Evolutionary conservation across 1,140 invertebrate species (phyloP), one percentile per base, ranked within the genome.

Genomic region (Pseudomyrmex dendroicus): DNA sequence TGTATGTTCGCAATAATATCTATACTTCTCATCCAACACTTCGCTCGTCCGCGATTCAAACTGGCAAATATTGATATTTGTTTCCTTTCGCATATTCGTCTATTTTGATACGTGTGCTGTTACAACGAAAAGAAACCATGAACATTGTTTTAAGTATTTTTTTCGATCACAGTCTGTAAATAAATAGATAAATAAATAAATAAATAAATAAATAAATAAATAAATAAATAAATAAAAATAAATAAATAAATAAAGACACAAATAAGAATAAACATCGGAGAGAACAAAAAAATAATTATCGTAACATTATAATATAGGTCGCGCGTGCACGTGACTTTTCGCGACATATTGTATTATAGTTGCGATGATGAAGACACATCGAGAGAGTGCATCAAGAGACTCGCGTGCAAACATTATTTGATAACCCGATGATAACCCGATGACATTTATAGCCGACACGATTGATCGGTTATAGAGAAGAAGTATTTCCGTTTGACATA

Each of bases 401-500:
- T 56, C 17, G 17, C 13, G 56, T 15, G n/a, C 57, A 15, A 54
- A 3, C 0, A 10, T 67, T 57, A 68, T 15, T 78, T 15, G 13
- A 64, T 35, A 35, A 35, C 7, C 35, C 64, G 17, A 46, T 46
- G 52, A 78, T 68, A 78, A 68, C 5, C 13, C 63, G 35, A 25
- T 68, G 35, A 48, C 17, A 78, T 78, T 78, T 57, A 57, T 48
- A 44, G 13, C 35, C 15, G 74, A 72, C 44, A 44, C 54, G 15
- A 78, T 78, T 68, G 63, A 78, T 57, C 17, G 35, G 17, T 68
- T 57, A 12, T 25, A 56, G 22, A 17, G 35, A 67, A 17, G 17
- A 67, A 56, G 17, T 67, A 77, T 70, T 78, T 78, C 44, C 44
- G 52, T 46, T 77, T 67, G 62, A 22, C 44, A 9, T 52, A 64